Evolutionary conservation across 2,888 invertebrate species (phyloP).

Genomic region (Esperia sulphurella): DNA sequence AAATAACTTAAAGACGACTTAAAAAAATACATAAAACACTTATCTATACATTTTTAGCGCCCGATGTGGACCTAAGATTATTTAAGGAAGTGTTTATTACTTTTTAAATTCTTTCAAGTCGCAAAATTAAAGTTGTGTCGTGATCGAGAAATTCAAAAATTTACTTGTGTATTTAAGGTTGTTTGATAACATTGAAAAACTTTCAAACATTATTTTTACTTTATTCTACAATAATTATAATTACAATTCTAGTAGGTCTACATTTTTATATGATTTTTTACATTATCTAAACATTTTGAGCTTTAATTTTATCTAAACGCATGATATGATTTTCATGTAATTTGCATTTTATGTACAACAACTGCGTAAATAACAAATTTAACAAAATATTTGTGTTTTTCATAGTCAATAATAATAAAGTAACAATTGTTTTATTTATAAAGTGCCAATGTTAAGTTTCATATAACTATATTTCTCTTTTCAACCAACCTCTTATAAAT

Average conservation of each 20-base stretch:
- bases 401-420: constrained; percentile 18
- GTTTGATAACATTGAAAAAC: constrained; percentile 6
- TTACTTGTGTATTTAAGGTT: neutral
- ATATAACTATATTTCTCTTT: constrained; percentile 13
- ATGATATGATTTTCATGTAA: constrained; percentile 56
- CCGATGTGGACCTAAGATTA: too few species aligned
- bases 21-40: too few species aligned
- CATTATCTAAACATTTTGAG: constrained; percentile 49
- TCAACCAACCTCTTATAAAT: constrained; percentile 15
- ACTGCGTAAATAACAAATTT: constrained; percentile 54
- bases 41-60: too few species aligned
- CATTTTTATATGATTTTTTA: constrained; percentile 32
- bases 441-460: constrained; percentile 17
- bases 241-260: constrained; percentile 31
- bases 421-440: constrained; percentile 22
- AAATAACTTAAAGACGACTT: too few species aligned
- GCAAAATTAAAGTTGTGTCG: too few species aligned
- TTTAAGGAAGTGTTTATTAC: too few species aligned
- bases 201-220: constrained; percentile 10
- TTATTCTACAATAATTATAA: constrained; percentile 18
- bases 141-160: neutral
- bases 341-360: constrained; percentile 48
- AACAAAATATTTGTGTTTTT: constrained; percentile 45
- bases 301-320: constrained; percentile 45
- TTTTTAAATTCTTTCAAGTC: too few species aligned